Evolutionary conservation across 2,888 invertebrate genomes (phyloP).

Genomic region (Dorcus parallelipipedus): DNA sequence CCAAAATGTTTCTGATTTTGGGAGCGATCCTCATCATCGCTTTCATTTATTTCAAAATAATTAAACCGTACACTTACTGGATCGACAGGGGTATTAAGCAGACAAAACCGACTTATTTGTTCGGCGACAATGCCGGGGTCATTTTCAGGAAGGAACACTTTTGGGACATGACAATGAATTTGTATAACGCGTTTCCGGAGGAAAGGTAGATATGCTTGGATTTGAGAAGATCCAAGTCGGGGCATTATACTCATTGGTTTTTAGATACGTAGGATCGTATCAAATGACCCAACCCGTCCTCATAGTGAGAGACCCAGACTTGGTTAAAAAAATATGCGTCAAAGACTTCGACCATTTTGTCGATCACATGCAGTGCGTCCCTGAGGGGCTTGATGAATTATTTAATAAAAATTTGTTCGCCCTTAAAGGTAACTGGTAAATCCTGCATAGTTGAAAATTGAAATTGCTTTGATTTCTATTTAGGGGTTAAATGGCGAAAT

Average conservation of each 20-base stretch:
- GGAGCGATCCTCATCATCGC: too few species aligned
- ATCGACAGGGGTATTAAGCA: conserved; percentile 14
- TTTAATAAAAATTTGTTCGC: conserved; percentile 47
- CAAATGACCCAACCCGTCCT: conserved; percentile 45
- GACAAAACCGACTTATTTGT: conserved; percentile 14
- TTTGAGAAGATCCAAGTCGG: too few species aligned
- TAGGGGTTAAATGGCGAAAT: conserved; percentile 33
- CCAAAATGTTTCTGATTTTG: too few species aligned
- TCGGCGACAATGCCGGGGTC: conserved; percentile 15
- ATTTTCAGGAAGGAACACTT: conserved; percentile 10
- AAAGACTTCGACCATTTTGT: conserved; percentile 59
- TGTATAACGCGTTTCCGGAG: conserved; percentile 13
- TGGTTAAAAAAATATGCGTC: conserved; percentile 56
- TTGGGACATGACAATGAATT: conserved; percentile 3
- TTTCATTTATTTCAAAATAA: conserved; percentile 4
- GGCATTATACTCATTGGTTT: not conserved
- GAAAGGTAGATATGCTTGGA: conserved; percentile 9
- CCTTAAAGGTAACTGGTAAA: conserved; percentile 3
- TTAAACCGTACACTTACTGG: conserved; percentile 18
- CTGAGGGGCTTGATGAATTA: conserved; percentile 44
- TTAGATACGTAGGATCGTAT: conserved; percentile 31
- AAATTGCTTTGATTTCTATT: not conserved
- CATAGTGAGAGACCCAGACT: conserved; percentile 54
- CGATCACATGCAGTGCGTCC: conserved; percentile 39
- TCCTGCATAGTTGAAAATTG: not conserved